Conservation (phyloP, 2,113 vertebrate genomes). For the Thunnus thynnus region DNA sequence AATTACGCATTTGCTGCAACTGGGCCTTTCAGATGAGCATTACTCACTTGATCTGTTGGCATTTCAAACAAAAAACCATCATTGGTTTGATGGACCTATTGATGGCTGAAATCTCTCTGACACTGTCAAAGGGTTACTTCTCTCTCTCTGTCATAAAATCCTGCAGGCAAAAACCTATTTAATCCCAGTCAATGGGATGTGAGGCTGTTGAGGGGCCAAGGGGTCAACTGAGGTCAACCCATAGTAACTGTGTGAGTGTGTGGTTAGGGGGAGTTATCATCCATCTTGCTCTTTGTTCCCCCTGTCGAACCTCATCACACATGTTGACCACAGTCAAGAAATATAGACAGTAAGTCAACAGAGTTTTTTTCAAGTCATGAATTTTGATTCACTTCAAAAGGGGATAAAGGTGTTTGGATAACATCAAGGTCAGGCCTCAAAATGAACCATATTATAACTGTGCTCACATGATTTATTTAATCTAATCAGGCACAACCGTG, state of each 20-base stretch:
- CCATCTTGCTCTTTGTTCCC: slow-evolving; percentile 69
- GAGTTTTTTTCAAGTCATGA: slow-evolving; percentile 20
- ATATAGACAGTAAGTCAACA: slow-evolving; percentile 41
- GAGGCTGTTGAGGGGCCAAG: slow-evolving; percentile 77
- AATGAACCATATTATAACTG: no score
- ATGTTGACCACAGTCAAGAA: slow-evolving; percentile 30
- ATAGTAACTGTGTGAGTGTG: slow-evolving; percentile 67
- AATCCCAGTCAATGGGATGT: slow-evolving; percentile 77
- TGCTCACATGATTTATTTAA: no score
- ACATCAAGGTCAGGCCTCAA: background rate
- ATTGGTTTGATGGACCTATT: no score
- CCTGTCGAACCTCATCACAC: slow-evolving; percentile 53
- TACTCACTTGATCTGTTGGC: background rate
- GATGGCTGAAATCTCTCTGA: background rate
- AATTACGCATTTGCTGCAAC: slow-evolving; percentile 12
- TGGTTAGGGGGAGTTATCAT: slow-evolving; percentile 67
- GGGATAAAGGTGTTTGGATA: background rate
- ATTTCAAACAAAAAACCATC: background rate
- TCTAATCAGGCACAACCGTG: no score
- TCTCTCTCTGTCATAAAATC: slow-evolving; percentile 63
- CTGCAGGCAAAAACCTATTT: slow-evolving; percentile 65
- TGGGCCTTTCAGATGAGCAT: background rate
- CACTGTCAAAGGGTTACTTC: slow-evolving; percentile 52
- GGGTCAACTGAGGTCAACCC: slow-evolving; percentile 82
- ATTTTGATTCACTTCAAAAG: slow-evolving; percentile 14